These are phyloP conservation scores for Scaptodrosophila lebanonensis DNA, from an alignment of 1,140 invertebrate species.

Conservation along the genomic window DNA sequence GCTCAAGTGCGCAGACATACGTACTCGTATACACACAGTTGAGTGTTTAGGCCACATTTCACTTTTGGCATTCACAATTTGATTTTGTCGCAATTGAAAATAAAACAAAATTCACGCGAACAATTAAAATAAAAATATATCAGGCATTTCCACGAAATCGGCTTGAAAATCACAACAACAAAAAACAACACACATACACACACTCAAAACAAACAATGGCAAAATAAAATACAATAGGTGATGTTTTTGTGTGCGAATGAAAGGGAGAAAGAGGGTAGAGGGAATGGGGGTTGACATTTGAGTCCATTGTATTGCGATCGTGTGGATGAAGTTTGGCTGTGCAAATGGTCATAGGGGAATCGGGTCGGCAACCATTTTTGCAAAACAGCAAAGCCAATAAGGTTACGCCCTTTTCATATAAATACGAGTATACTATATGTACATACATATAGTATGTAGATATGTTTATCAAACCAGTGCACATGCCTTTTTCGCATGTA, in stretches of 20 bases:
- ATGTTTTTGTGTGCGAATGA: too few species aligned
- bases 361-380: background rate
- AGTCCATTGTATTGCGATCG: too few species aligned
- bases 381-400: conserved; percentile 46
- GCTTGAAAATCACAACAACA: conserved; percentile 35
- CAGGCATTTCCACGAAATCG: conserved; percentile 39
- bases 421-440: conserved; percentile 5
- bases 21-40: conserved; percentile 35
- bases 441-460: conserved; percentile 29
- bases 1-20: conserved; percentile 19
- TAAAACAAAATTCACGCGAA: conserved; percentile 76
- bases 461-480: too few species aligned
- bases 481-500: too few species aligned
- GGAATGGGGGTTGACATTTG: too few species aligned
- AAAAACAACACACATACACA: conserved; percentile 32
- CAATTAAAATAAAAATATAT: conserved; percentile 58
- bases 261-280: too few species aligned
- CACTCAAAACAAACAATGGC: conserved; percentile 18
- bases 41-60: conserved; percentile 72
- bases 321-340: too few species aligned
- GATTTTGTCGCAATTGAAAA: conserved; percentile 72
- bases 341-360: too few species aligned
- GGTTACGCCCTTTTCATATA: conserved; percentile 36
- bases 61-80: conserved; percentile 50
- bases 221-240: conserved; percentile 10